Base-by-base conservation (phyloP, 1,140 invertebrate genomes). In the Drosophila ambigua region DNA sequence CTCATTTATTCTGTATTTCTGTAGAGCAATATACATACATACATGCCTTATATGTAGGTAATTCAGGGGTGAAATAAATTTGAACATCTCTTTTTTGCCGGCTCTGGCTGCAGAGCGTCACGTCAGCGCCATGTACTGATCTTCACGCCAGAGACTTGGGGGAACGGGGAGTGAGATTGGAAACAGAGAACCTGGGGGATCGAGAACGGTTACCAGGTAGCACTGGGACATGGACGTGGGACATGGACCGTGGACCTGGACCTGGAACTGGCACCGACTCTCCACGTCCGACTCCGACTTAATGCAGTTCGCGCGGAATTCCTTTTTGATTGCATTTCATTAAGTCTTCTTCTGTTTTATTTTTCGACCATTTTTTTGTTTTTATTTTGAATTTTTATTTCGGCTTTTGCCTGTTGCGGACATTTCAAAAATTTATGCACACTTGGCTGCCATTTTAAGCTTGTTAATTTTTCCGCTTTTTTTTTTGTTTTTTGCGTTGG, bases 361-460 rank as follows among this genome's bases (percentile, higher is more conserved):
- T 35, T 63, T 39, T 55, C 35, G 51, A 9, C 6, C 39, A 50
- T 46, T 55, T 61, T 15, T 15, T 54, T 55, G 15, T 26, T 60
- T 67, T 63, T 61, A 57, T 48, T 62, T 55, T 55, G 39, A 63
- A 53, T 44, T 74, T 44, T 74, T 57, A 16, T 72, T 71, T 77
- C 50, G 72, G 65, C 60, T 58, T 69, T 69, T 31, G 77, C 62
- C 64, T 67, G 66, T 74, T 80, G 68, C 68, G 58, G 39, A 50
- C 78, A 85, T 85, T 87, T 85, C 65, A 85, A 85, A 85, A 85
- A 85, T 85, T 81, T 85, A 85, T 85, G 82, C 82, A 88, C 83
- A 85, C 83, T 85, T 78, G 65, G 79, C 71, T 87, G 78, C 68
- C 82, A 83, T 83, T 85, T 85, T 83, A 59, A 82, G 83, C 64